Percentiles rank a stretch among this genome's conserved stretches.
Conservation (phyloP, 2,888 invertebrate species). For the Enchytraeus crypticus region DNA sequence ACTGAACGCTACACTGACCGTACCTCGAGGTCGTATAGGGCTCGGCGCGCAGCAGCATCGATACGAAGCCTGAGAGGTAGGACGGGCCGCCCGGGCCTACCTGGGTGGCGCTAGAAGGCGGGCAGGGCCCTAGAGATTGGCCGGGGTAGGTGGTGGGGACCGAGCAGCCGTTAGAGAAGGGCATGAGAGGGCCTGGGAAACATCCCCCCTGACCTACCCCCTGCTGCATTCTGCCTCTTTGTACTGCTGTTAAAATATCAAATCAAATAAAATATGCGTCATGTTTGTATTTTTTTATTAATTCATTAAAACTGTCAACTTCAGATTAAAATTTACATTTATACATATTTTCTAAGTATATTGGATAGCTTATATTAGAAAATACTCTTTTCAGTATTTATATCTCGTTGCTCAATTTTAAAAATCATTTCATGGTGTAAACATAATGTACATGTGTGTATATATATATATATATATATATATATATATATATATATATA, state of each 20-base stretch:
- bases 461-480: too few relatives aligned
- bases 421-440: too few relatives aligned
- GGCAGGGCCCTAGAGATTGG: too few relatives aligned
- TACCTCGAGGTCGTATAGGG: slow-evolving; percentile 91
- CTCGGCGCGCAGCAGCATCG: slow-evolving; percentile 84
- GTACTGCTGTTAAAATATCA: slow-evolving; percentile 67
- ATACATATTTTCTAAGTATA: too few relatives aligned
- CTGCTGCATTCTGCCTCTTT: slow-evolving; percentile 89
- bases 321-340: too few relatives aligned
- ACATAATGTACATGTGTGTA: too few relatives aligned
- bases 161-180: slow-evolving; percentile 75
- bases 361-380: too few relatives aligned
- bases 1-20: slow-evolving; percentile 68
- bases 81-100: neutral
- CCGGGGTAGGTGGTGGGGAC: slow-evolving; percentile 62
- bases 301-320: too few relatives aligned
- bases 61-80: slow-evolving; percentile 84
- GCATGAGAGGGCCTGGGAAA: slow-evolving; percentile 54
- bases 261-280: neutral
- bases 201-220: slow-evolving; percentile 78
- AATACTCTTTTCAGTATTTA: too few relatives aligned
- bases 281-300: too few relatives aligned
- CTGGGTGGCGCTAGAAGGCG: slow-evolving; percentile 50
- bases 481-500: too few relatives aligned
- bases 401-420: too few relatives aligned